Conservation (phyloP, 2,888 invertebrate genomes). For the Carcina quercana region DNA sequence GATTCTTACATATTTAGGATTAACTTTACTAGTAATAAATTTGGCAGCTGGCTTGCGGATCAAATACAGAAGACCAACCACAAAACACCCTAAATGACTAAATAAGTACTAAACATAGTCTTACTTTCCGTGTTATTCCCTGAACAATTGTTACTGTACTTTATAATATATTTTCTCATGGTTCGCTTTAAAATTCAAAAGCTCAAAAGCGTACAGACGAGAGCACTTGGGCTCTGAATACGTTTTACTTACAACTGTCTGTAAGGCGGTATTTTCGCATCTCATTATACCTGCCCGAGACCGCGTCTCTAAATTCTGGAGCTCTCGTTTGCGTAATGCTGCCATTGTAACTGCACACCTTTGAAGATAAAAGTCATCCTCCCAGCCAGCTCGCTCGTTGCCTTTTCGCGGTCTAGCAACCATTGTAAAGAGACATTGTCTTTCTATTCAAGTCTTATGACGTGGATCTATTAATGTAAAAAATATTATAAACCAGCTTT, state of each 20-base stretch:
- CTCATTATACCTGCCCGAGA: constrained; percentile 44
- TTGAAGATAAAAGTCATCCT: constrained; percentile 49
- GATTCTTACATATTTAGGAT: too few relatives aligned
- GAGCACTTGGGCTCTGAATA: constrained; percentile 18
- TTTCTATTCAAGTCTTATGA: too few relatives aligned
- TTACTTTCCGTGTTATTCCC: too few relatives aligned
- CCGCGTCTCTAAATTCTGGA: constrained; percentile 41
- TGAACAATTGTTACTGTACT: neutral
- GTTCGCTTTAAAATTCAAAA: constrained; percentile 15
- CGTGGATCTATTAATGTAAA: too few relatives aligned
- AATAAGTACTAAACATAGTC: too few relatives aligned
- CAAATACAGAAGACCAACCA: too few relatives aligned
- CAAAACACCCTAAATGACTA: too few relatives aligned
- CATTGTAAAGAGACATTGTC: constrained; percentile 4
- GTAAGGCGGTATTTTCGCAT: constrained; percentile 36
- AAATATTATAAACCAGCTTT: too few relatives aligned
- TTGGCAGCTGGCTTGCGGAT: too few relatives aligned
- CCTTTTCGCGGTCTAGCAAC: constrained; percentile 38
- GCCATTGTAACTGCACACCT: constrained; percentile 52
- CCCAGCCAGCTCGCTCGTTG: constrained; percentile 32
- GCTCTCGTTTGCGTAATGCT: constrained; percentile 50
- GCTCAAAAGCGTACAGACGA: constrained; percentile 15
- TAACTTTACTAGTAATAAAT: too few relatives aligned
- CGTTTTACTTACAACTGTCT: constrained; percentile 35
- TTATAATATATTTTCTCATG: neutral